Evolutionary conservation across 2,888 invertebrate genomes (phyloP).

Genomic region (Dryomyza anilis): DNA sequence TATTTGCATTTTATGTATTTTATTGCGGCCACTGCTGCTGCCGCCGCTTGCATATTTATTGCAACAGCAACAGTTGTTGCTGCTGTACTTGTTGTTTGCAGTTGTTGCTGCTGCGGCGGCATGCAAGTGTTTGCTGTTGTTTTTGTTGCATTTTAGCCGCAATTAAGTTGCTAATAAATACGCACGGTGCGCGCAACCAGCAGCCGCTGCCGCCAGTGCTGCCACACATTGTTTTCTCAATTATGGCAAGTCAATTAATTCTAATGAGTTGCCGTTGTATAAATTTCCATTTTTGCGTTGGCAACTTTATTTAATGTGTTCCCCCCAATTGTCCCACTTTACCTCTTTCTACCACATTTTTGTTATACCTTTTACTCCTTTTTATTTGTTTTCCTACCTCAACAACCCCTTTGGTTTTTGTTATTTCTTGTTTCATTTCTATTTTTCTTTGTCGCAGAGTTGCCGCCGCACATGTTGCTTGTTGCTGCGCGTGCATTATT

Average conservation of each 20-base stretch:
- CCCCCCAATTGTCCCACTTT: slow-evolving; percentile 15
- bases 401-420: neutral
- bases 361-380: neutral
- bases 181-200: slow-evolving; percentile 11
- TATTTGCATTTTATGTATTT: slow-evolving; percentile 36
- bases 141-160: slow-evolving; percentile 26
- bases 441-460: neutral
- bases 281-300: slow-evolving; percentile 53
- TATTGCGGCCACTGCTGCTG: slow-evolving; percentile 18
- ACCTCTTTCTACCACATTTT: neutral
- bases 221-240: slow-evolving; percentile 43
- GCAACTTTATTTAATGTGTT: slow-evolving; percentile 55
- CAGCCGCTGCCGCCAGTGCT: neutral
- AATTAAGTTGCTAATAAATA: slow-evolving; percentile 30
- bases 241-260: slow-evolving; percentile 57
- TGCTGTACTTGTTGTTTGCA: too few relatives aligned
- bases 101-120: too few relatives aligned
- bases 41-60: slow-evolving; percentile 4
- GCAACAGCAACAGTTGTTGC: too few relatives aligned
- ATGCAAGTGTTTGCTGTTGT: slow-evolving; percentile 4
- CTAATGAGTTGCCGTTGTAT: slow-evolving; percentile 45
- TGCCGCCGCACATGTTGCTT: slow-evolving; percentile 2
- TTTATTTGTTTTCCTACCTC: neutral
- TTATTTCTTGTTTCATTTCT: neutral
- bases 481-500: too few relatives aligned